Evolutionary conservation across 1,140 invertebrate species (phyloP), one percentile per base, ranked within the genome.

Genomic region (Zaprionus africanus): DNA sequence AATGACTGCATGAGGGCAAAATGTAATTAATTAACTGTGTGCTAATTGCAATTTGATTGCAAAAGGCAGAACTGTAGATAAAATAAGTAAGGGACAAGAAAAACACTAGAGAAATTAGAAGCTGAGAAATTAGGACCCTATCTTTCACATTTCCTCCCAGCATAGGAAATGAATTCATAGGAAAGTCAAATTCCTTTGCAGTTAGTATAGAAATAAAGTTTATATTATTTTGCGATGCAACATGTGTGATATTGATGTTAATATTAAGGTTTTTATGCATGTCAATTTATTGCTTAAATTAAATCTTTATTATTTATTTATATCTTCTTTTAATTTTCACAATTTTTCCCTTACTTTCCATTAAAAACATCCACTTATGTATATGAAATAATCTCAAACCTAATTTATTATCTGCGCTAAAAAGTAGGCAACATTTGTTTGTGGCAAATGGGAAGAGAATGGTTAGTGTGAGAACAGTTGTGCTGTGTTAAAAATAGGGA

Each of bases 31-130:
- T 85, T 90, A 85, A 90, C 67, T 81, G 36, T 49, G 56, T 74
- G 85, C 76, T 90, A 88, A 90, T 88, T 88, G 86, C 79, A 75
- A 72, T 76, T 90, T 85, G 78, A 88, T 90, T 90, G 81, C 78
- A 77, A 26, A 79, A 68, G 46, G 51, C 67, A 43, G 19, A 17
- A 56, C 3, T 38, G 53, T 34, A 46, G 61, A 73, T 57, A 51
- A 49, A 59, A 66, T 49, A 66, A 49, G 41, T 43, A 41, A 28
- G 46, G 19, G 1, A 22, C 17, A 51, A 49, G 46, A 49, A 34
- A 49, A 69, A 53, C 36, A 46, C 15, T 61, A 0, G 11, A 31
- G 22, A 11, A 41, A 36, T 63, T 62, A 15, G n/a, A 9, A 22
- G 5, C 12, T 28, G 9, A 22, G 19, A 49, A 26, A 58, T 6